Evolutionary conservation across 1,140 invertebrate genomes (phyloP), one percentile per base, ranked within the genome.

Genomic region (Vanessa tameamea): DNA sequence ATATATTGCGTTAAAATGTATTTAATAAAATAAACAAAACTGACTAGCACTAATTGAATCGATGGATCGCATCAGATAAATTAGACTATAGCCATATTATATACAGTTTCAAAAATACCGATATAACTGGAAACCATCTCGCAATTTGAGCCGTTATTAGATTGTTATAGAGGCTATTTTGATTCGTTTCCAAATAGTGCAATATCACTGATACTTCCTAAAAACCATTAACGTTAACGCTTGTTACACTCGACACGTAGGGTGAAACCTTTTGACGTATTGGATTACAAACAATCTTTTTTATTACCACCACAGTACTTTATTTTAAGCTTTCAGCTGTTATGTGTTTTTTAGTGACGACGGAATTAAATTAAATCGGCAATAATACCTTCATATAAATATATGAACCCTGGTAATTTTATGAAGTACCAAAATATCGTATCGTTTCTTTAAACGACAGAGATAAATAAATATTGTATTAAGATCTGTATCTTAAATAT

Each of bases 261-360:
- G 61, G 73, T 37, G 47, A 64, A 61, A 75, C 67, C 48, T 70
- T 75, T 75, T 74, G 73, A 75, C 53, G 61, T 74, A 75, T 69
- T 69, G 61, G 67, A 75, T 66, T 65, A 64, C 67, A 69, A 57
- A 69, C 64, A 69, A 69, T 69, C 67, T 65, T 75, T 73, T 75
- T 75, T 75, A 75, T 75, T 75, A 57, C 67, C 64, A 50, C 67
- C 47, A 47, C 51, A 15, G 63, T 67, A 75, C 66, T 75, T 69
- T 64, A 50, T 75, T 75, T 75, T 65, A 73, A 73, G 47, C 64
- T 63, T 73, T 73, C 71, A 67, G 71, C 51, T 73, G 53, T 53
- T 51, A 71, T 55, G 15, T 37, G 26, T 61, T 61, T 61, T 59
- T 31, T 37, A 61, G 26, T 31, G 57, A 31, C 57, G 43, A 61